Base-by-base conservation (phyloP, 2,797 vertebrate genomes). In the Adrianichthys oophorus region DNA sequence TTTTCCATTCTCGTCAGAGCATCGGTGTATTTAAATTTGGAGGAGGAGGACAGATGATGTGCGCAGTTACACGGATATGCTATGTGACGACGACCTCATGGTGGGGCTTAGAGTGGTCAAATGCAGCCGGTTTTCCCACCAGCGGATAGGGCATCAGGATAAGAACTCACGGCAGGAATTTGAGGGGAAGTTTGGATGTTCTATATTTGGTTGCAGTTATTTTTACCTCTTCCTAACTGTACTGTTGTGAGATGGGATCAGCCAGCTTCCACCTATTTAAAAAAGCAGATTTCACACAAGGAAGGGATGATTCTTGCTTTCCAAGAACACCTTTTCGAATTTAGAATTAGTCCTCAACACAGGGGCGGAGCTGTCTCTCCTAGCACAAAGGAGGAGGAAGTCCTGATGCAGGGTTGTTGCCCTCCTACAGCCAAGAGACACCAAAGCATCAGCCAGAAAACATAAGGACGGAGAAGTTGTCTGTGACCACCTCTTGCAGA, bases 141-240 rank as follows among this genome's bases (percentile, higher is more conserved):
- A 58, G 55, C 67, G 49, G 72, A 77, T 71, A 72, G 82, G 58
- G 68, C 68, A 12, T 69, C 80, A 73, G 80, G 85, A 90, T 80
- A 83, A 78, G 70, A 60, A 77, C 70, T 72, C 62, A 67, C 63
- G 68, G 60, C 67, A 82, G 79, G 81, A 83, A 84, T 83, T 70
- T 83, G 68, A 80, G 56, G 80, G 79, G 83, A 88, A 85, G 83
- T 89, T 88, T 70, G 85, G 77, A 79, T 66, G 72, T 46, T 83
- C 83, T 89, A 88, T 87, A 78, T 82, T 84, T 85, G 79, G 84
- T 78, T 23, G 47, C 52, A 29, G 80, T 65, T 89, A 89, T 91
- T 86, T 80, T 68, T 86, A 74, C 45, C 41, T 29, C 55, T 61
- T 56, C 42, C 49, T 66, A 67, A 77, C 75, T 70, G 72, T 76